Percentiles rank a stretch among this genome's conserved stretches.
Evolutionary conservation across 2,113 vertebrate genomes (phyloP).

Genomic region (Sorex araneus): DNA sequence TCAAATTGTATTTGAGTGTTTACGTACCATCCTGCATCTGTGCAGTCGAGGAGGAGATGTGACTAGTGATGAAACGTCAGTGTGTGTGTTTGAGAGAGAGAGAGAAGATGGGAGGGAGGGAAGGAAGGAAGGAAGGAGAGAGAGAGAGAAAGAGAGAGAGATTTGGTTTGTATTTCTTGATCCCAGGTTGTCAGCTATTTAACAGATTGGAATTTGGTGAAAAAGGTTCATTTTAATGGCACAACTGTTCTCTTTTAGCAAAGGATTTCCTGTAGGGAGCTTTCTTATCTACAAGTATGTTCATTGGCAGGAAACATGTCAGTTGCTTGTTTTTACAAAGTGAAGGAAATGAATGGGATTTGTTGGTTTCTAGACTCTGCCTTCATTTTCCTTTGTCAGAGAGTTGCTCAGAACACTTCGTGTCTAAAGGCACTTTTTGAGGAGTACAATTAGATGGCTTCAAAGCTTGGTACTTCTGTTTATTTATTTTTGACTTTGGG

Average conservation of each 20-base stretch:
- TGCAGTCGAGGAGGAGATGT: no score
- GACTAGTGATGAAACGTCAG: no score
- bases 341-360: conserved; percentile 88
- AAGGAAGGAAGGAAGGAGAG: no score
- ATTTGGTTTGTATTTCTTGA: not conserved
- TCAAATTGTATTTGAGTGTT: conserved; percentile 3
- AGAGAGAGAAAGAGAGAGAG: no score
- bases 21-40: not conserved
- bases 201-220: conserved; percentile 49
- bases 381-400: conserved; percentile 51
- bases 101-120: no score
- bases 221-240: conserved; percentile 76
- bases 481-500: conserved; percentile 60
- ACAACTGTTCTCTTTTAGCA: conserved; percentile 79
- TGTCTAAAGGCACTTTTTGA: conserved; percentile 68
- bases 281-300: conserved; percentile 89
- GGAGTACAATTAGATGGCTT: not conserved
- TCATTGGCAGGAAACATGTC: conserved; percentile 90
- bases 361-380: conserved; percentile 83
- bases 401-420: conserved; percentile 57
- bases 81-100: no score
- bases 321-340: conserved; percentile 90
- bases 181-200: conserved; percentile 26
- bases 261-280: conserved; percentile 88
- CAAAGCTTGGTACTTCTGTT: conserved; percentile 15